These are phyloP conservation scores for Chloroclystis v-ata DNA, from an alignment of 2,888 invertebrate species.

Conservation along the genomic window DNA sequence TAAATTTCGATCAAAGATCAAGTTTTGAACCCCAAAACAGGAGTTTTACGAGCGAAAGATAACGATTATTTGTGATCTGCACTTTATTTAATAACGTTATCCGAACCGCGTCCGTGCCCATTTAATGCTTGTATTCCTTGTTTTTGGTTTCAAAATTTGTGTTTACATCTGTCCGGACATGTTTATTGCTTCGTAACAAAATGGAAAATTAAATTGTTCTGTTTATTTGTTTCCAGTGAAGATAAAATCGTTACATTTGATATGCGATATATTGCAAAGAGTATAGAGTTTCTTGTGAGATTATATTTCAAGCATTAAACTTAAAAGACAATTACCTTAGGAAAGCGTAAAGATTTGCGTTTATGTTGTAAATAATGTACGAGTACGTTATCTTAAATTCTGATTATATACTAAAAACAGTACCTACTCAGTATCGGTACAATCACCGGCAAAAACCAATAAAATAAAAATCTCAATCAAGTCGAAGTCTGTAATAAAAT, in stretches of 20 bases:
- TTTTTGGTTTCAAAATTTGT: slow-evolving; percentile 41
- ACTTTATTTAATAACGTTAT: slow-evolving; percentile 67
- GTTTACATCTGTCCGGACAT: slow-evolving; percentile 28
- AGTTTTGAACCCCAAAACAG: slow-evolving; percentile 44
- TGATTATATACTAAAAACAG: no score
- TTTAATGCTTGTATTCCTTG: slow-evolving; percentile 52
- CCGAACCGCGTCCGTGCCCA: slow-evolving; percentile 48
- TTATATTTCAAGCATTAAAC: not conserved
- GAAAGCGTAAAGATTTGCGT: no score
- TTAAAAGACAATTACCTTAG: not conserved
- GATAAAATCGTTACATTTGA: slow-evolving; percentile 10
- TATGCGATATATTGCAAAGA: slow-evolving; percentile 6
- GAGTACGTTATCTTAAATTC: no score
- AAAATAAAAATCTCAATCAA: no score
- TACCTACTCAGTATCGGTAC: no score
- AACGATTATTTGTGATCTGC: slow-evolving; percentile 56
- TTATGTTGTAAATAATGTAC: no score
- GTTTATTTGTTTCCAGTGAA: slow-evolving; percentile 9
- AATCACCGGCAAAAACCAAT: no score
- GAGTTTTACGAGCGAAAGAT: slow-evolving; percentile 58
- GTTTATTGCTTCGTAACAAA: slow-evolving; percentile 20
- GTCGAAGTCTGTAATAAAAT: no score
- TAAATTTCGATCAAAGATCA: slow-evolving; percentile 3
- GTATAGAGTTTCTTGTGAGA: slow-evolving; percentile 1
- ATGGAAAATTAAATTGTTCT: slow-evolving; percentile 17